phyloP scores from a whole-genome alignment of 2,797 vertebrate species.

The Danio tinwini region DNA sequence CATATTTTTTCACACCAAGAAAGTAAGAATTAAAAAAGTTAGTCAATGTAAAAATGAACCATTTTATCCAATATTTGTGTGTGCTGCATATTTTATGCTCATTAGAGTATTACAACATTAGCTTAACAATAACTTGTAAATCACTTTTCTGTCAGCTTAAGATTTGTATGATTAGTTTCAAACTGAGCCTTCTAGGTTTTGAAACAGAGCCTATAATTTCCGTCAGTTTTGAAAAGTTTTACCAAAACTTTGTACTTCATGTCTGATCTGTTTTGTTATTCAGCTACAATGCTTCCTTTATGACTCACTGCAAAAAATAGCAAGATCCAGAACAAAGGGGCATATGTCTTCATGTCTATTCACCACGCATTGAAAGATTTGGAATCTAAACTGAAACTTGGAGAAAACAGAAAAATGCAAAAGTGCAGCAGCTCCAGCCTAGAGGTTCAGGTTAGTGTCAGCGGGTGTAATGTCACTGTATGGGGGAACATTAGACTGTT shows the following conservation, averaged over 20 bases:
- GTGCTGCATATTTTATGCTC: background rate
- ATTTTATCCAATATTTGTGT: background rate
- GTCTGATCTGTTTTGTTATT: constrained; percentile 13
- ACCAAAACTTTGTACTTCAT: constrained; percentile 16
- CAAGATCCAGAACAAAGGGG: background rate
- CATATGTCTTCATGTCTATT: constrained; percentile 9
- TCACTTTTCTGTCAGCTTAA: background rate
- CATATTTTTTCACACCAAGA: background rate
- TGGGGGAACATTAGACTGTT: constrained; percentile 22
- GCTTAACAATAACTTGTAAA: background rate
- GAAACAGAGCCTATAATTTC: background rate
- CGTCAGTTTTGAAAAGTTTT: constrained; percentile 17
- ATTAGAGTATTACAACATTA: background rate
- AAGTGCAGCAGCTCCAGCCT: constrained; percentile 20
- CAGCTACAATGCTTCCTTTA: background rate
- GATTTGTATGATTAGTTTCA: background rate
- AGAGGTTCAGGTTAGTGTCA: constrained; percentile 45
- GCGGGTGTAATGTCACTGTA: constrained; percentile 31
- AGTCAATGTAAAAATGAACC: too few relatives aligned
- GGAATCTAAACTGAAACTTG: background rate
- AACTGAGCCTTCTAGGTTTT: background rate
- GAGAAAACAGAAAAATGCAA: background rate
- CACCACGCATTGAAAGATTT: background rate
- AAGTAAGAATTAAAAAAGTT: too few relatives aligned
- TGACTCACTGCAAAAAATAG: constrained; percentile 14